Percentiles rank a stretch among this genome's conserved stretches.
Evolutionary conservation across 92 coral and sea anemone genomes (phyloP).

Genomic region (Siderastrea siderea): DNA sequence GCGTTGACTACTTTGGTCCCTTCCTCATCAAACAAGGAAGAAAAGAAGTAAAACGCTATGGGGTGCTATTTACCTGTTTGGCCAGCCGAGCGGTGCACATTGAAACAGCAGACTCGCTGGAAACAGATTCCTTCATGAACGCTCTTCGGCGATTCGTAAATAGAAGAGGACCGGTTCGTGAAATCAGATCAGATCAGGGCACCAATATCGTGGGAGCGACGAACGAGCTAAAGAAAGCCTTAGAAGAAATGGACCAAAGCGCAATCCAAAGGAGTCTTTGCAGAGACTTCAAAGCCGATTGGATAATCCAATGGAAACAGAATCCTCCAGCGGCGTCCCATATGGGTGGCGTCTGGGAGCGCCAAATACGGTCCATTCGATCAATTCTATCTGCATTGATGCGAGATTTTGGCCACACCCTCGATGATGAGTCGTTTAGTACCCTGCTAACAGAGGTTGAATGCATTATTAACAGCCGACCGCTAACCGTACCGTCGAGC

Average conservation of each 20-base stretch:
- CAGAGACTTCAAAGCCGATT: conserved; percentile 33
- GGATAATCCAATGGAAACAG: conserved; percentile 28
- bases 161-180: background rate
- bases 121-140: conserved; percentile 40
- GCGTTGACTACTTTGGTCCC: conserved; percentile 56
- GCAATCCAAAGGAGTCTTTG: conserved; percentile 17
- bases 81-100: too few species aligned
- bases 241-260: conserved; percentile 43
- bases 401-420: background rate
- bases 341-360: too few species aligned
- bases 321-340: too few species aligned
- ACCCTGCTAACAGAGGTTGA: too few species aligned
- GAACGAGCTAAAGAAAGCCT: conserved; percentile 38
- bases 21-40: background rate
- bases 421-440: conserved; percentile 21
- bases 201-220: conserved; percentile 24
- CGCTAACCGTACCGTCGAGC: too few species aligned
- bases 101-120: conserved; percentile 43
- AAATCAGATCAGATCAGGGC: background rate
- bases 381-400: too few species aligned
- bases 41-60: conserved; percentile 36
- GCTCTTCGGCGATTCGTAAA: background rate
- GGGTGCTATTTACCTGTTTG: conserved; percentile 27
- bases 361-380: too few species aligned
- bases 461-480: too few species aligned